phyloP scores from a whole-genome alignment of 2,888 invertebrate genomes.

The Autographa gamma region DNA sequence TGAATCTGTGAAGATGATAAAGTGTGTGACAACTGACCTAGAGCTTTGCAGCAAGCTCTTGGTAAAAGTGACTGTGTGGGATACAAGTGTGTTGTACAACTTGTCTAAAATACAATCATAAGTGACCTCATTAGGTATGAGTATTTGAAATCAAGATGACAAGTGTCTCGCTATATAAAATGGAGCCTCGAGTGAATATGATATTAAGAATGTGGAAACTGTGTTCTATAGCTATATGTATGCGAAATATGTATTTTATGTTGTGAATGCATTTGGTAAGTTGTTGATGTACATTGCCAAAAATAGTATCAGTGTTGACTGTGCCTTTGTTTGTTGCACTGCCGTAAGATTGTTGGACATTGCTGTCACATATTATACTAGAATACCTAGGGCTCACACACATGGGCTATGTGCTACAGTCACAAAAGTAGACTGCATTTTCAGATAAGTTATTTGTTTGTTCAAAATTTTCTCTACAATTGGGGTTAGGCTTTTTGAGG shows the following conservation, averaged over 20 bases:
- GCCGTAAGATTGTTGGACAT: conserved; percentile 15
- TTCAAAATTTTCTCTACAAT: not conserved
- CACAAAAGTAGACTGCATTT: too few species aligned
- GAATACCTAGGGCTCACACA: not conserved
- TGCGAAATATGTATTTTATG: conserved; percentile 51
- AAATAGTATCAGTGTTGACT: conserved; percentile 29
- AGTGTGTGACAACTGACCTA: not conserved
- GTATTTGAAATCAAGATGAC: conserved; percentile 6
- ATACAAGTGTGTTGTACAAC: not conserved
- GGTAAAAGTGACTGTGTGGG: not conserved
- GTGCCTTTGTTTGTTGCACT: conserved; percentile 32
- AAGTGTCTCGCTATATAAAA: conserved; percentile 13
- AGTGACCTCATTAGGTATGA: conserved; percentile 7
- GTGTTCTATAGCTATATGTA: conserved; percentile 56
- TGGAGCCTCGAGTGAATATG: conserved; percentile 33
- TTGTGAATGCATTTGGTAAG: conserved; percentile 24
- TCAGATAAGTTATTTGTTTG: too few species aligned
- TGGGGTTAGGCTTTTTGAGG: not conserved
- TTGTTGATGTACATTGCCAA: conserved; percentile 51
- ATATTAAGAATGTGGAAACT: conserved; percentile 45
- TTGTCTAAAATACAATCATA: not conserved
- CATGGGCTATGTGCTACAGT: not conserved
- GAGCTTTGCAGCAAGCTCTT: not conserved
- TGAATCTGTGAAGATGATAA: not conserved
- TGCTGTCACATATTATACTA: conserved; percentile 23